These are phyloP conservation scores for Poicephalus gulielmi DNA, from an alignment of 2,113 vertebrate species.

Conservation along the genomic window DNA sequence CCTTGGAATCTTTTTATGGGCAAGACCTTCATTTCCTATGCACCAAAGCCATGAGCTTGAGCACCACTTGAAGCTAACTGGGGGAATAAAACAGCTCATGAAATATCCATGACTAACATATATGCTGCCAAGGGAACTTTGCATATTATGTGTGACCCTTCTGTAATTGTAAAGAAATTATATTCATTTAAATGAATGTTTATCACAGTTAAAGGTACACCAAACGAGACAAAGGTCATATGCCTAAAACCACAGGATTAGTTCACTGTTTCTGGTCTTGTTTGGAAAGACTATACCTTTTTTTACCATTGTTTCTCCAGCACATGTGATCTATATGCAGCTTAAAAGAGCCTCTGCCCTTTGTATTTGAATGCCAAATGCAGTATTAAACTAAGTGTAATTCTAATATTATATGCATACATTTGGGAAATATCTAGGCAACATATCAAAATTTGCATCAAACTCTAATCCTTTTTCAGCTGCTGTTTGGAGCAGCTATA, in stretches of 20 bases:
- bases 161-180: constrained; percentile 79
- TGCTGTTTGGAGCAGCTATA: background rate
- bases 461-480: background rate
- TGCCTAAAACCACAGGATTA: constrained; percentile 66
- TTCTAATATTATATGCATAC: constrained; percentile 41
- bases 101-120: constrained; percentile 79
- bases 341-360: constrained; percentile 40
- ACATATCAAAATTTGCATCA: background rate
- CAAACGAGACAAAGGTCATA: constrained; percentile 76
- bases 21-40: constrained; percentile 72
- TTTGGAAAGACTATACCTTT: constrained; percentile 53
- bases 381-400: constrained; percentile 52
- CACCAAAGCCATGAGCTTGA: constrained; percentile 62
- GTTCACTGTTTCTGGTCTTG: constrained; percentile 39
- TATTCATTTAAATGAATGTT: constrained; percentile 80
- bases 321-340: constrained; percentile 15
- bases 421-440: constrained; percentile 49
- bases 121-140: constrained; percentile 71
- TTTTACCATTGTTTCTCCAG: constrained; percentile 28
- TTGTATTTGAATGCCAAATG: constrained; percentile 50
- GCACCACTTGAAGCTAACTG: constrained; percentile 69
- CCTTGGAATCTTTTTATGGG: constrained; percentile 65
- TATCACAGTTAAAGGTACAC: constrained; percentile 76
- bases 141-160: constrained; percentile 80
- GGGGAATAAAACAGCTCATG: constrained; percentile 76